phyloP scores from a whole-genome alignment of 2,797 vertebrate genomes.

The Podargus strigoides region DNA sequence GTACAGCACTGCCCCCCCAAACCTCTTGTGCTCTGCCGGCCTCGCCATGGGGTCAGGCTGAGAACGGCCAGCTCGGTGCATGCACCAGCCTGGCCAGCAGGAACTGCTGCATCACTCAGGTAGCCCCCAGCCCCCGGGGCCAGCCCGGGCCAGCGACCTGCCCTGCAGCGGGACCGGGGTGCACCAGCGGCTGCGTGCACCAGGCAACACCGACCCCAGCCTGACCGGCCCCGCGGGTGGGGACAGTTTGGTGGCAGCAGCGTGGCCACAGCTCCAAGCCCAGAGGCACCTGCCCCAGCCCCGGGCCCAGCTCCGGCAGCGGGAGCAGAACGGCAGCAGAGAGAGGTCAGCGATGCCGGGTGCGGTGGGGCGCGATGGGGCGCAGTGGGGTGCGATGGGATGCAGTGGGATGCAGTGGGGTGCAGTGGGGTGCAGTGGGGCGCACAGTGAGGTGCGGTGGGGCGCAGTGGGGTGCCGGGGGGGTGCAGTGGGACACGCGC shows the following conservation, averaged over 20 bases:
- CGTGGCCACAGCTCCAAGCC: background rate
- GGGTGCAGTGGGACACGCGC: no score
- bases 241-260: background rate
- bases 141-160: background rate
- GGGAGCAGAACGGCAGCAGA: rapidly evolving
- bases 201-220: background rate
- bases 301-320: background rate
- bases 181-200: rapidly evolving
- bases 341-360: rapidly evolving
- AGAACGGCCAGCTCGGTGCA: background rate
- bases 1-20: rapidly evolving
- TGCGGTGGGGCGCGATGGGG: no score
- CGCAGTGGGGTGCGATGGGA: background rate
- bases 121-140: background rate
- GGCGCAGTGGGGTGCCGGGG: background rate
- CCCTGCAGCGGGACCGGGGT: rapidly evolving
- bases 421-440: no score
- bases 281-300: background rate
- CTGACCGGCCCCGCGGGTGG: rapidly evolving
- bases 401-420: no score
- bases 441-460: no score
- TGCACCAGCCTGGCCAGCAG: background rate
- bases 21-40: rapidly evolving
- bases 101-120: background rate
- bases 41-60: background rate